Conservation (phyloP, 1,140 invertebrate genomes). For the Atta colombica region DNA sequence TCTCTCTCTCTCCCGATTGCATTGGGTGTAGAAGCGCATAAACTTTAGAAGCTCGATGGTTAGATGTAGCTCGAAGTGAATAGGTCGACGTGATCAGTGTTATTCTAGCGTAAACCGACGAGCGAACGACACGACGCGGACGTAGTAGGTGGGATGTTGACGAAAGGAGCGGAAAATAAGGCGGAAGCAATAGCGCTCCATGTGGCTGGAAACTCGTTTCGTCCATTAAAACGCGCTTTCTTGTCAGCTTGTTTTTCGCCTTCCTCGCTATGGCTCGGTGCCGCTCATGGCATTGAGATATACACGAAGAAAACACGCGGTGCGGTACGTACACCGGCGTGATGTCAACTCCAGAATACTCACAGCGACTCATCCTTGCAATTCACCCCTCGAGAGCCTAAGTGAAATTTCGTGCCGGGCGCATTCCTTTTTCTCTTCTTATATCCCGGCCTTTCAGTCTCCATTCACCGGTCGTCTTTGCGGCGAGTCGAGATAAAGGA, state of each 20-base stretch:
- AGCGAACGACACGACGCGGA: constrained; percentile 1
- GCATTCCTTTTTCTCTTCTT: constrained; percentile 25
- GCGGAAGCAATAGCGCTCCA: constrained; percentile 79
- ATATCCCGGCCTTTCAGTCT: constrained; percentile 40
- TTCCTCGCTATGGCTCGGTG: constrained; percentile 33
- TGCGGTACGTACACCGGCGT: constrained; percentile 43
- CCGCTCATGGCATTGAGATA: constrained; percentile 70
- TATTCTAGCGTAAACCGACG: constrained; percentile 59
- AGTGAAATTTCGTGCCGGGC: constrained; percentile 76
- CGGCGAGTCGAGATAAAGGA: constrained; percentile 74
- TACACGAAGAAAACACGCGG: constrained; percentile 62
- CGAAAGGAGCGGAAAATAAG: constrained; percentile 68
- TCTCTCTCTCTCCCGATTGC: not conserved
- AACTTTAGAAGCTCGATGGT: constrained; percentile 24
- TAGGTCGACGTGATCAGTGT: constrained; percentile 57
- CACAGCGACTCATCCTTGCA: constrained; percentile 66
- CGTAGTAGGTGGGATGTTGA: constrained; percentile 9
- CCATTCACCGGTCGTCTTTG: constrained; percentile 51
- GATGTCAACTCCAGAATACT: constrained; percentile 59
- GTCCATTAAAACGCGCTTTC: constrained; percentile 80
- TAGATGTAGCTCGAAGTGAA: constrained; percentile 2
- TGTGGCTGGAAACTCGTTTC: constrained; percentile 80
- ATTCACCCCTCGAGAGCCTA: constrained; percentile 72
- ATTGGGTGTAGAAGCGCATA: not conserved
- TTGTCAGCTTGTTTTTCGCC: constrained; percentile 73